Evolutionary conservation across 1,140 invertebrate species (phyloP), one percentile per base, ranked within the genome.

Genomic region (Globodera rostochiensis): DNA sequence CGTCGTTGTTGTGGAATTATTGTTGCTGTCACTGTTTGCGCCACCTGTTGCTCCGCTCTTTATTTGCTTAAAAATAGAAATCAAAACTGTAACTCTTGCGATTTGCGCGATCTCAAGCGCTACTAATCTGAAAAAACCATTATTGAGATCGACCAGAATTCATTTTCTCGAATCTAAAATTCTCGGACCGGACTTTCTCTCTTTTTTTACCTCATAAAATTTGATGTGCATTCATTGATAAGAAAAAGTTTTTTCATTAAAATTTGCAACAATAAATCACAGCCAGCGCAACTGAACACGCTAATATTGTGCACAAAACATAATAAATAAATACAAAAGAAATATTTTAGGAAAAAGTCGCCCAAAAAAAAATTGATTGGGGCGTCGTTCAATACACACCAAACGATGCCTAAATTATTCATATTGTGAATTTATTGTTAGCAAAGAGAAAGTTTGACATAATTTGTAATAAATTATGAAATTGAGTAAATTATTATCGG

Each of bases 1-100:
- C 3, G 69, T 71, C 25, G 25, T 25, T 19, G 69, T 11, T 36
- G 69, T 47, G 6, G 69, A 45, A 47, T 71, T 71, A 21, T 71
- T 71, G 69, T 71, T 71, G 9, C 69, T 47, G 69, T 71, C 69
- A 71, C 69, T 71, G 69, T 36, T 21, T 71, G 11, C 9, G 25
- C 25, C 25, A 36, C 19, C 69, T 9, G 25, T 9, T 5, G 69
- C 25, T 5, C 69, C 69, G 21, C 69, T 47, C 25, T 71, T 71
- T 36, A 71, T 71, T 71, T 71, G 69, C 69, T 71, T 15, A 4
- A 71, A 71, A 71, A 21, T 7, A 25, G 25, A 25, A 25, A 25
- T 25, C 25, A 25, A 25, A 25, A 25, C 25, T 25, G 25, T 25
- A 25, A 25, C 25, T 25, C 25, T 25, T 25, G n/a, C 25, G 25